Percentiles rank a stretch among this genome's conserved stretches.
These are phyloP conservation scores for Clavelina lepadiformis DNA, from an alignment of 23 tunicate genomes.

Conservation along the genomic window DNA sequence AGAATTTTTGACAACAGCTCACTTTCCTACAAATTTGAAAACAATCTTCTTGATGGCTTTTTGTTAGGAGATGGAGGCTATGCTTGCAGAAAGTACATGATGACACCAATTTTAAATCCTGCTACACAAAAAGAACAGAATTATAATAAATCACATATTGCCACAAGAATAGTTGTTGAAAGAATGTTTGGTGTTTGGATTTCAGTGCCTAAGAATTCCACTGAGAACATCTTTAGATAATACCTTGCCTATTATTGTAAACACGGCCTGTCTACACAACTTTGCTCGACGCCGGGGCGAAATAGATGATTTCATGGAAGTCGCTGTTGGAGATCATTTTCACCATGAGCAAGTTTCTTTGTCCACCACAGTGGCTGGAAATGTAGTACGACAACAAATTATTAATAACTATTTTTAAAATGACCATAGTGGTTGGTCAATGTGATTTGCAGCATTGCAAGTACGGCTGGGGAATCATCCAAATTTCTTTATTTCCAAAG, in stretches of 20 bases:
- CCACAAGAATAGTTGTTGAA: slow-evolving; percentile 27
- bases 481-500: no score
- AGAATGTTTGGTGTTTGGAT: slow-evolving; percentile 40
- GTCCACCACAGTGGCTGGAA: no score
- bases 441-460: no score
- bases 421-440: no score
- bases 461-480: no score
- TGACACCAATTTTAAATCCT: slow-evolving; percentile 53
- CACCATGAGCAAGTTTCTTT: no score
- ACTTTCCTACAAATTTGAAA: slow-evolving; percentile 36
- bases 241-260: slow-evolving; percentile 31
- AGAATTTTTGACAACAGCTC: slow-evolving; percentile 39
- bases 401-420: no score
- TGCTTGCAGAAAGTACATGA: slow-evolving; percentile 34
- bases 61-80: slow-evolving; percentile 56
- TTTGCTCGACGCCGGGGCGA: slow-evolving; percentile 16
- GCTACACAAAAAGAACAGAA: background rate
- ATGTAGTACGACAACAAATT: no score
- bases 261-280: slow-evolving; percentile 42
- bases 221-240: slow-evolving; percentile 25
- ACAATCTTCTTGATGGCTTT: slow-evolving; percentile 6
- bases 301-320: no score
- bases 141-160: slow-evolving; percentile 40
- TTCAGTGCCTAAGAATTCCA: no score
- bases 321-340: no score